phyloP scores from a whole-genome alignment of 2,888 invertebrate genomes.

The Rotaria sp. region DNA sequence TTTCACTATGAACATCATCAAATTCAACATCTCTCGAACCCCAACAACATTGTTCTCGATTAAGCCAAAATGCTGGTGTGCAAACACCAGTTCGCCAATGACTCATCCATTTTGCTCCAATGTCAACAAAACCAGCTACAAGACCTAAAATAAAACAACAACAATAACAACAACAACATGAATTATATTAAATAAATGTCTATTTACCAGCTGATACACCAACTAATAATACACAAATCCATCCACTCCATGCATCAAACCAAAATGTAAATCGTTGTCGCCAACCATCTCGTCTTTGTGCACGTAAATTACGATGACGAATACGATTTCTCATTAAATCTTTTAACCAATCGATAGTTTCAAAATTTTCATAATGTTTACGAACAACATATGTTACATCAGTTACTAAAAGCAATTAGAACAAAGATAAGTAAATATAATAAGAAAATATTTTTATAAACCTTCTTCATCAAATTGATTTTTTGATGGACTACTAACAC shows the following conservation, averaged over 20 bases:
- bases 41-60: conserved; percentile 92
- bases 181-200: neutral
- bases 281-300: conserved; percentile 67
- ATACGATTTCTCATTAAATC: conserved; percentile 94
- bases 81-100: conserved; percentile 95
- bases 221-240: conserved; percentile 91
- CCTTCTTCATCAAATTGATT: neutral
- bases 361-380: conserved; percentile 81
- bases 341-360: conserved; percentile 97
- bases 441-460: neutral
- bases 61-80: conserved; percentile 86
- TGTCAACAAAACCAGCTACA: conserved; percentile 90
- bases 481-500: neutral
- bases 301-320: conserved; percentile 76
- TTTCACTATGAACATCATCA: conserved; percentile 65
- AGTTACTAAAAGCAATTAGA: neutral
- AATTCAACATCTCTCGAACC: conserved; percentile 83
- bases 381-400: conserved; percentile 8
- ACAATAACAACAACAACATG: neutral
- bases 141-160: conserved; percentile 53
- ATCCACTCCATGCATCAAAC: conserved; percentile 88
- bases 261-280: conserved; percentile 71
- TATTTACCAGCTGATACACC: conserved; percentile 83
- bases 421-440: neutral
- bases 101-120: conserved; percentile 79